These are phyloP conservation scores for Aramus guarauna DNA, from an alignment of 2,113 vertebrate genomes.

Conservation along the genomic window DNA sequence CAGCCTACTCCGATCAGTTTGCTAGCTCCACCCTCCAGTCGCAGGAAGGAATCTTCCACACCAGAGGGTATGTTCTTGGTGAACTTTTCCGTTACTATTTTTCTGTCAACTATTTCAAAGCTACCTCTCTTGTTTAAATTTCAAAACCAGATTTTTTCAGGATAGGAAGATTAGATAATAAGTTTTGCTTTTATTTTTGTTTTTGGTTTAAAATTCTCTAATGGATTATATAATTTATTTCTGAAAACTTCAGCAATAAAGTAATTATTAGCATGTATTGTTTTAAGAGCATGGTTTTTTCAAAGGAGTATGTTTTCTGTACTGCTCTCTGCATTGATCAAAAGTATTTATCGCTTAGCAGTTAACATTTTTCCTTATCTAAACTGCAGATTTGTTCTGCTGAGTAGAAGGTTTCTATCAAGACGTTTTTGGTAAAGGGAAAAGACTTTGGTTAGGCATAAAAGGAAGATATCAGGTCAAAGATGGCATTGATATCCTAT, in stretches of 20 bases:
- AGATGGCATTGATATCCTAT: neutral
- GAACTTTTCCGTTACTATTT: neutral
- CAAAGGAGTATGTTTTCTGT: neutral
- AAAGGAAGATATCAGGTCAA: neutral
- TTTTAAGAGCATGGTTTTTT: neutral
- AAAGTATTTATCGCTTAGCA: neutral
- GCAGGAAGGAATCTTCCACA: slow-evolving; percentile 90
- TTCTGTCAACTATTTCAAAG: neutral
- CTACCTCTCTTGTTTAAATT: neutral
- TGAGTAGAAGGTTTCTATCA: neutral
- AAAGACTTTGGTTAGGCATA: neutral
- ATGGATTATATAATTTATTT: neutral
- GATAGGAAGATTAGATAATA: neutral
- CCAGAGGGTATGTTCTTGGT: slow-evolving; percentile 83
- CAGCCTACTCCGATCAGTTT: slow-evolving; percentile 88
- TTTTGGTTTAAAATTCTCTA: neutral
- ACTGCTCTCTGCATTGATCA: neutral
- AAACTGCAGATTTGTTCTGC: neutral
- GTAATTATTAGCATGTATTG: neutral
- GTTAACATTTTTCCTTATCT: neutral
- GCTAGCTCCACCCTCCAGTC: slow-evolving; percentile 87
- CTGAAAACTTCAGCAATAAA: neutral
- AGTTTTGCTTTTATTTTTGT: neutral
- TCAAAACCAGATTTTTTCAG: neutral
- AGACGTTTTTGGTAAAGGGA: neutral